Conservation (phyloP, 1,140 invertebrate species). For the Chymomyza costata region DNA sequence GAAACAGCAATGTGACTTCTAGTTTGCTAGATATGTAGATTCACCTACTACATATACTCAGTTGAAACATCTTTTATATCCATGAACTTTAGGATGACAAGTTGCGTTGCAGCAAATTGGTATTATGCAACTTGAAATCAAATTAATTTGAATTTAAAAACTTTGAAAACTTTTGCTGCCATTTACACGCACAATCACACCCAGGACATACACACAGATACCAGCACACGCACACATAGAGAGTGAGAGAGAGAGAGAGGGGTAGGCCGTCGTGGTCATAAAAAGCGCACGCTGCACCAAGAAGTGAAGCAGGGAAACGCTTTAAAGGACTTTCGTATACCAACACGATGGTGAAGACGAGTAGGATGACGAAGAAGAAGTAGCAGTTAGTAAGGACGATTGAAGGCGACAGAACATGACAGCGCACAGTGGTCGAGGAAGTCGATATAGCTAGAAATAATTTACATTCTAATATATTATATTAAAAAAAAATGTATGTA, state of each 20-base stretch:
- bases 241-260: slow-evolving; percentile 35
- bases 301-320: slow-evolving; percentile 9
- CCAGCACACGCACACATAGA: slow-evolving; percentile 28
- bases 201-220: slow-evolving; percentile 8
- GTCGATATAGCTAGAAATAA: no score
- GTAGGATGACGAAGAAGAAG: slow-evolving; percentile 34
- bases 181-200: slow-evolving; percentile 11
- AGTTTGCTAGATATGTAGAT: no score
- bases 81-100: slow-evolving; percentile 21
- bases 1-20: no score
- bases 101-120: slow-evolving; percentile 1
- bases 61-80: slow-evolving; percentile 5
- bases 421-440: no score
- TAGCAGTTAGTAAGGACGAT: no score
- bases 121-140: no score
- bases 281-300: slow-evolving; percentile 54
- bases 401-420: slow-evolving; percentile 55
- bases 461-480: no score
- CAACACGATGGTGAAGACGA: slow-evolving; percentile 28
- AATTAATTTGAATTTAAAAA: no score
- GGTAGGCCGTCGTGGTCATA: slow-evolving; percentile 68
- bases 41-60: no score
- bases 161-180: slow-evolving; percentile 27
- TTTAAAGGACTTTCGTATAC: slow-evolving; percentile 27
- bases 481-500: no score